phyloP scores from a whole-genome alignment of 2,888 invertebrate species.

The Mesorhabditis sp. region DNA sequence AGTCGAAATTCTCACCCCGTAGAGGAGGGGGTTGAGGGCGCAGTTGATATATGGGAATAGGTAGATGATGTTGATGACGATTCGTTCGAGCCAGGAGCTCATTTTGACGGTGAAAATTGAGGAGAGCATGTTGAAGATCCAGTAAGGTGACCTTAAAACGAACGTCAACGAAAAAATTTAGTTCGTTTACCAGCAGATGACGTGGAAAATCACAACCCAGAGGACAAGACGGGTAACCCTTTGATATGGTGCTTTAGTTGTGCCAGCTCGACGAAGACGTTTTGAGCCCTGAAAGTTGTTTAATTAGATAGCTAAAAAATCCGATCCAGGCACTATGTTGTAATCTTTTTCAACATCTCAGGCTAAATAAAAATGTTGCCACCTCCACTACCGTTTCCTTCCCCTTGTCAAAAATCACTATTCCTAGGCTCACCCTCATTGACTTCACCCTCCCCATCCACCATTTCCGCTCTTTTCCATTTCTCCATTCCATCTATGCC shows the following conservation, averaged over 20 bases:
- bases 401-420: too few relatives aligned
- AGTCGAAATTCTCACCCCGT: slow-evolving; percentile 33
- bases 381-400: too few relatives aligned
- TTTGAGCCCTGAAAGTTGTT: slow-evolving; percentile 31
- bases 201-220: slow-evolving; percentile 56
- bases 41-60: slow-evolving; percentile 56
- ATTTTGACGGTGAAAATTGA: slow-evolving; percentile 49
- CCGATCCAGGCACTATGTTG: too few relatives aligned
- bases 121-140: slow-evolving; percentile 55
- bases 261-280: slow-evolving; percentile 41
- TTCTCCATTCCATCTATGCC: too few relatives aligned
- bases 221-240: slow-evolving; percentile 54
- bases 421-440: too few relatives aligned
- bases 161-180: background rate
- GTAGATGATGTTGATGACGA: slow-evolving; percentile 54
- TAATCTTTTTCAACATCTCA: too few relatives aligned
- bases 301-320: too few relatives aligned
- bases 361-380: too few relatives aligned
- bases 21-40: slow-evolving; percentile 55
- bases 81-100: slow-evolving; percentile 48
- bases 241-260: slow-evolving; percentile 50
- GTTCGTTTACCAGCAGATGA: slow-evolving; percentile 48
- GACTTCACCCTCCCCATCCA: too few relatives aligned
- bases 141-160: slow-evolving; percentile 49
- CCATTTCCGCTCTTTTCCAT: too few relatives aligned